phyloP scores from a whole-genome alignment of 2,888 invertebrate species.

The Rhodophaea formosa region DNA sequence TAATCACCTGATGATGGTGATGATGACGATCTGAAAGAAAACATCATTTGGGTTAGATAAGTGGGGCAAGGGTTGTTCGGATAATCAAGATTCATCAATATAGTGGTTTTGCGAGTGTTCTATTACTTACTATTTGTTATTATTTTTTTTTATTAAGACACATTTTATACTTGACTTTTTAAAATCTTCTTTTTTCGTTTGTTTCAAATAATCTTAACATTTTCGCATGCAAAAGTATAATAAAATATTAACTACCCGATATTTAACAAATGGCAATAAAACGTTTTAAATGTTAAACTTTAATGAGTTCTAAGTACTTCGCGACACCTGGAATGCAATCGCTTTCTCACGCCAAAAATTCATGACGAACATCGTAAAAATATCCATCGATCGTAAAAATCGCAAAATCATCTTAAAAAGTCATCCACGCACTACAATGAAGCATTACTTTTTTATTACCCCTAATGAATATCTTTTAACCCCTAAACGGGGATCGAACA shows the following conservation, averaged over 20 bases:
- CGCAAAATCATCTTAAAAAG: conserved; percentile 73
- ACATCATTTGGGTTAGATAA: too few species aligned
- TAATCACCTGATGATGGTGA: too few species aligned
- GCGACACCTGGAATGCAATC: conserved; percentile 42
- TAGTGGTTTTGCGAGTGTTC: too few species aligned
- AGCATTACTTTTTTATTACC: conserved; percentile 73
- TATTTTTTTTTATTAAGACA: too few species aligned
- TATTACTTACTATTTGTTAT: too few species aligned
- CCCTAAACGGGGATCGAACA: conserved; percentile 44
- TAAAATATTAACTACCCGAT: background rate
- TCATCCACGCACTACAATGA: conserved; percentile 72
- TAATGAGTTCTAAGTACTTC: conserved; percentile 13
- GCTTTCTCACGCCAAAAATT: conserved; percentile 63
- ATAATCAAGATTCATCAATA: too few species aligned
- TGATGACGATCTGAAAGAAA: too few species aligned
- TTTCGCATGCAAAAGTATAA: background rate
- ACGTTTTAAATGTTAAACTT: background rate
- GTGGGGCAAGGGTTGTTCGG: too few species aligned
- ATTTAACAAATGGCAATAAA: background rate
- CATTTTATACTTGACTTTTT: too few species aligned
- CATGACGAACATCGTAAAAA: conserved; percentile 58
- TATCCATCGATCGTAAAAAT: conserved; percentile 69
- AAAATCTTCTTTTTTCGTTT: too few species aligned
- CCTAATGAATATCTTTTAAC: conserved; percentile 68
- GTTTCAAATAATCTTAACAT: background rate